Evolutionary conservation across 2,888 invertebrate species (phyloP).

Genomic region (Coelogynopora nodosa): DNA sequence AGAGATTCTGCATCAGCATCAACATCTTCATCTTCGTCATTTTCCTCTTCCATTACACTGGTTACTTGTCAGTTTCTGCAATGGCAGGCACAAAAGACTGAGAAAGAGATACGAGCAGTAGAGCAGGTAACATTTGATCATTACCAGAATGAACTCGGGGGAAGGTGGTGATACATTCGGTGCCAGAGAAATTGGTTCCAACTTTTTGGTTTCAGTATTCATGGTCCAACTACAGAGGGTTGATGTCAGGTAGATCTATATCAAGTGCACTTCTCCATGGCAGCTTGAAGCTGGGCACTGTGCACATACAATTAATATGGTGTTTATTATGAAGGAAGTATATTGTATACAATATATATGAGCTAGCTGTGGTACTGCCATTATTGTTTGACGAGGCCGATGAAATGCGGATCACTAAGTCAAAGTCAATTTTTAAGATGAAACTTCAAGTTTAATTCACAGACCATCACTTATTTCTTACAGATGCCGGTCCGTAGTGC

Average conservation of each 20-base stretch:
- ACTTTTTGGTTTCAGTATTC: neutral
- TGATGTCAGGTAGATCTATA: too few species aligned
- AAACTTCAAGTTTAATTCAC: conserved; percentile 45
- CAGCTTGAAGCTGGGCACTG: too few species aligned
- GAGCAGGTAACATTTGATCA: neutral
- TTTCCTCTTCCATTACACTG: neutral
- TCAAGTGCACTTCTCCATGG: too few species aligned
- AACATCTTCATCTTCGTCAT: neutral
- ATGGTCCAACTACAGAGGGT: neutral
- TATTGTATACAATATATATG: too few species aligned
- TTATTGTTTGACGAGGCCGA: conserved; percentile 44
- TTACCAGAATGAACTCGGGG: neutral
- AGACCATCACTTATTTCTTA: neutral
- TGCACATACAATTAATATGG: too few species aligned
- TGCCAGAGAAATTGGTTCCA: neutral
- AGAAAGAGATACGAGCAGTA: neutral
- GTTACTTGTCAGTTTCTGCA: neutral
- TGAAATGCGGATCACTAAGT: conserved; percentile 43
- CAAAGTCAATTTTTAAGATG: conserved; percentile 40
- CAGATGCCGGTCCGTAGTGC: too few species aligned
- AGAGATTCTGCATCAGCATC: neutral
- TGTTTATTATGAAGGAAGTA: too few species aligned
- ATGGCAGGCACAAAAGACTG: neutral
- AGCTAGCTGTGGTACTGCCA: conserved; percentile 21
- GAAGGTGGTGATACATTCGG: neutral